Evolutionary conservation across 2,797 vertebrate species (phyloP), one percentile per base, ranked within the genome.

Genomic region (Cygnus olor): DNA sequence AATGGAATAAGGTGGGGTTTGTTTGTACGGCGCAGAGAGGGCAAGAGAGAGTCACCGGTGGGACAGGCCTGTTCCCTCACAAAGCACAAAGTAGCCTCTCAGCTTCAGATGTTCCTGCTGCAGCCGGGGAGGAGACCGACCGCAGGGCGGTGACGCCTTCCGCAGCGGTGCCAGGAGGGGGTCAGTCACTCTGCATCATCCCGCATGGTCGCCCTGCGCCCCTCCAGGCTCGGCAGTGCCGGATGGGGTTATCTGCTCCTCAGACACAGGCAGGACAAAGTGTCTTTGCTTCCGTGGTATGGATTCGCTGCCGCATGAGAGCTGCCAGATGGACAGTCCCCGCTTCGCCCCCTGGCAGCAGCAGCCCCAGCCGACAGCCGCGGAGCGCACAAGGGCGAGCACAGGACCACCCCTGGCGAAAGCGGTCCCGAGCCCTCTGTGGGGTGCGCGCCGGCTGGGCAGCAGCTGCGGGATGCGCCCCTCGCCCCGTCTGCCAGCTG

Each of bases 291-390:
- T n/a, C 66, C 44, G 13, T 38, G 25, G 14, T 11, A 9, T 3
- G 2, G 8, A 0, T 22, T 16, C 57, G 86, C 42, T 20, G 76
- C 72, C 21, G 1, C 0, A 0, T 9, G 56, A 34, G 9, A 12
- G 20, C 2, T 3, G 49, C 40, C 83, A 27, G 45, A 27, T 9
- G 73, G 80, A 10, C 25, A 6, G 6, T 17, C n/a, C 77, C 61
- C 19, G 0, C 10, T 32, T 17, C 11, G 11, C 30, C 27, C 54
- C 4, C 10, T 12, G 54, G 54, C 54, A 56, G 54, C 54, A 56
- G 54, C 54, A 16, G 54, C 54, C 54, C 28, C 54, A 56, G 51
- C 25, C 27, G 19, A 40, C 61, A 64, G 61, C 61, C 61, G 61
- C 17, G 17, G 60, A 40, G 60, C 60, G 36, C 22, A 17, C 17